phyloP scores from a whole-genome alignment of 2,113 vertebrate genomes.

The Trinectes maculatus region DNA sequence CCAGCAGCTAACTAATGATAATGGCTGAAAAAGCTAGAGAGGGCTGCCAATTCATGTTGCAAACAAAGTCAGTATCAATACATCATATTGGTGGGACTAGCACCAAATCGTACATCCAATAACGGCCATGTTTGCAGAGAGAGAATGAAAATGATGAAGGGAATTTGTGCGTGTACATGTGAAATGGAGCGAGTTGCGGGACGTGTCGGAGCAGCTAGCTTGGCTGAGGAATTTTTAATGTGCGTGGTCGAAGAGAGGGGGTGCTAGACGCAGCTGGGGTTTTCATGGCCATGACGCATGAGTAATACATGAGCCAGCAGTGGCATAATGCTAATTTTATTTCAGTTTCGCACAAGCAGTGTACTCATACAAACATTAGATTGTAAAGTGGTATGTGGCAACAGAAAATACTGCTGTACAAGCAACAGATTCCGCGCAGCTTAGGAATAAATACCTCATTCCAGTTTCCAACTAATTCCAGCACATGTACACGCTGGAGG shows the following conservation, averaged over 20 bases:
- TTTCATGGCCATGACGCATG: constrained; percentile 24
- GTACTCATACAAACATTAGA: constrained; percentile 1
- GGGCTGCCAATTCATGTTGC: constrained; percentile 25
- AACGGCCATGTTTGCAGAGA: constrained; percentile 15
- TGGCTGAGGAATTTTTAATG: constrained; percentile 28
- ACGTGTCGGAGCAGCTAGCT: constrained; percentile 22
- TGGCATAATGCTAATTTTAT: constrained; percentile 17
- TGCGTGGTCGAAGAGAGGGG: constrained; percentile 56
- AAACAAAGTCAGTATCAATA: constrained; percentile 22
- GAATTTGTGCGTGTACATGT: constrained; percentile 33
- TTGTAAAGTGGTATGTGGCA: background rate
- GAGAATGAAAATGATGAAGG: constrained; percentile 8
- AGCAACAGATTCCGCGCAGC: constrained; percentile 22
- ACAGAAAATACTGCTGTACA: constrained; percentile 10
- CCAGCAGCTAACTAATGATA: constrained; percentile 34
- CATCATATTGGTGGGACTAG: background rate
- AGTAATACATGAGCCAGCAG: constrained; percentile 21
- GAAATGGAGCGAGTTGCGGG: constrained; percentile 13
- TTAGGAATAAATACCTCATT: constrained; percentile 13
- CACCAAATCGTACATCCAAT: background rate
- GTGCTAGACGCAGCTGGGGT: constrained; percentile 24
- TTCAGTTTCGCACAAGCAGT: too few relatives aligned
- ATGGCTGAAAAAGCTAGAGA: constrained; percentile 37
- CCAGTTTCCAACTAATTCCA: constrained; percentile 40
- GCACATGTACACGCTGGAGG: constrained; percentile 43